These are phyloP conservation scores for Cotesia vestalis DNA, from an alignment of 1,140 invertebrate genomes.

Conservation along the genomic window DNA sequence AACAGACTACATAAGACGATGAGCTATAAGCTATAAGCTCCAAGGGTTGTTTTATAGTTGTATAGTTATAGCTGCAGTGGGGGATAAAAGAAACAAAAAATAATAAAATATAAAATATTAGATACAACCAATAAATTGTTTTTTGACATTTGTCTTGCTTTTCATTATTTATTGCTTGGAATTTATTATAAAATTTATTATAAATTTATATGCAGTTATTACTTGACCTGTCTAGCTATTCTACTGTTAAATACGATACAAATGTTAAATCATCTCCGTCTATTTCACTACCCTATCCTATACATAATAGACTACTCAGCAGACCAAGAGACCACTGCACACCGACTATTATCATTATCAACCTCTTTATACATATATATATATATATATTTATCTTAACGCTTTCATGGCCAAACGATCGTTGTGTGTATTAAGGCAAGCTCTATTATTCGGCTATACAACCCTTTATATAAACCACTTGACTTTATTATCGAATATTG, in stretches of 20 bases:
- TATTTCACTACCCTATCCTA: conserved; percentile 48
- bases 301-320: conserved; percentile 10
- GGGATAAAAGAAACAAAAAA: too few relatives aligned
- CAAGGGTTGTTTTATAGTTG: too few relatives aligned
- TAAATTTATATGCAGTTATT: conserved; percentile 27
- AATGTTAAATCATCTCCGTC: conserved; percentile 61
- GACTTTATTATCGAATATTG: conserved; percentile 47
- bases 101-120: too few relatives aligned
- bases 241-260: conserved; percentile 65
- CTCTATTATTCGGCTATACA: conserved; percentile 57
- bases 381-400: conserved; percentile 18
- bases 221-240: conserved; percentile 52
- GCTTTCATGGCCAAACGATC: conserved; percentile 45
- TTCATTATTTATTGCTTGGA: too few relatives aligned
- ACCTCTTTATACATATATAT: conserved; percentile 43
- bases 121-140: too few relatives aligned
- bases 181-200: too few relatives aligned
- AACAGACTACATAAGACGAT: conserved; percentile 19
- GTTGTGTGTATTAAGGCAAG: conserved; percentile 54
- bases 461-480: conserved; percentile 45
- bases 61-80: too few relatives aligned
- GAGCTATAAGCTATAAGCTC: not conserved
- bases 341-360: conserved; percentile 40
- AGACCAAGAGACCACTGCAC: conserved; percentile 11
- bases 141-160: too few relatives aligned